Conservation (phyloP, 2,888 invertebrate species). For the Protonemura montana region DNA sequence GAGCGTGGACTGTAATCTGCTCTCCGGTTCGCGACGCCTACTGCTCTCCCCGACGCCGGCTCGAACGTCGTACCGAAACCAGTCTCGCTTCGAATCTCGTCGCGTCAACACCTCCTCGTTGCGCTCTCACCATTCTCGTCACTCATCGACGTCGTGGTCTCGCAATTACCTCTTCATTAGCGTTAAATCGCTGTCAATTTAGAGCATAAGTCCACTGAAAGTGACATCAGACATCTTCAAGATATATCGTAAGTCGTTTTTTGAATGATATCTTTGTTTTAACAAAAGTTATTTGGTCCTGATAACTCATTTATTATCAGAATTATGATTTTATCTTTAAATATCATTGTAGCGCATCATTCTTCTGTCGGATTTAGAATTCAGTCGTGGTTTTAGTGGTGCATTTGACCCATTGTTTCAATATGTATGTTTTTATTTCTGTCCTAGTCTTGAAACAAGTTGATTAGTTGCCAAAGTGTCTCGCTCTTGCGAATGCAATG, state of each 20-base stretch:
- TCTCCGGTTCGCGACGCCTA: background rate
- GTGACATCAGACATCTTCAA: background rate
- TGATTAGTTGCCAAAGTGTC: background rate
- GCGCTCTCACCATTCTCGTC: background rate
- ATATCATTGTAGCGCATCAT: too few species aligned
- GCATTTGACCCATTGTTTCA: background rate
- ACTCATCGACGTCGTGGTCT: background rate
- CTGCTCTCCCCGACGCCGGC: background rate
- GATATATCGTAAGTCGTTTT: background rate
- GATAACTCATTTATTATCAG: too few species aligned
- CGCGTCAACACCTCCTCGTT: background rate
- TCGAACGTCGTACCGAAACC: background rate
- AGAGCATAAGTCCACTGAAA: background rate
- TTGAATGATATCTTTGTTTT: too few species aligned
- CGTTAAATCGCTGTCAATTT: background rate
- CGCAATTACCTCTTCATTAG: background rate
- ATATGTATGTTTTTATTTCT: background rate
- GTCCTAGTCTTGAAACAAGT: background rate
- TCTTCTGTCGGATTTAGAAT: too few species aligned
- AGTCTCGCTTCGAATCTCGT: background rate
- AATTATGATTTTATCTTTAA: too few species aligned
- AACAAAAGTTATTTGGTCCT: too few species aligned
- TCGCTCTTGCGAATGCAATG: background rate
- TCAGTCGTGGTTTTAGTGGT: background rate
- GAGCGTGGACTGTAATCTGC: too few species aligned